A percentile compares a stretch with the other conserved stretches of the same genome.
phyloP scores from a whole-genome alignment of 2,113 vertebrate species.

The Poicephalus meyeri region DNA sequence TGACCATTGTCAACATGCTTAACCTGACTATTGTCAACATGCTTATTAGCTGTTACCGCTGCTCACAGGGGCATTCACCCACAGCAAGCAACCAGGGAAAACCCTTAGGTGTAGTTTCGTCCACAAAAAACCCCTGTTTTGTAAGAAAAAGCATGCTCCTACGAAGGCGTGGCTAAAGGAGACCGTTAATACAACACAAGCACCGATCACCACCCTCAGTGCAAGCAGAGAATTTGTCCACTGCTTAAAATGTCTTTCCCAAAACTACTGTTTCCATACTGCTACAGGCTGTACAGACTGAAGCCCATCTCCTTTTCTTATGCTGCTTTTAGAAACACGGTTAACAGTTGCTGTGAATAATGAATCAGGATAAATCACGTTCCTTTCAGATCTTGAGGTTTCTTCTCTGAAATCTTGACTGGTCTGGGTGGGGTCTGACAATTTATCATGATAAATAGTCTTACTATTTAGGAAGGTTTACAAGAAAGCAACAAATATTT shows the following conservation, averaged over 20 bases:
- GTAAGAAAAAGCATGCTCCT: background rate
- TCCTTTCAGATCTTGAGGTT: background rate
- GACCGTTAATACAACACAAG: background rate
- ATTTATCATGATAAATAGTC: background rate
- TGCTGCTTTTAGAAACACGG: background rate
- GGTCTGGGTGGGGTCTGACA: background rate
- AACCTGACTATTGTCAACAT: too few species aligned
- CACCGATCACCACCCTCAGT: background rate
- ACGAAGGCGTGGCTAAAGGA: background rate
- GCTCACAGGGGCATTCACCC: too few species aligned
- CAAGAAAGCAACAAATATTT: background rate
- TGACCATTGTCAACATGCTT: too few species aligned
- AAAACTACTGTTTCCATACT: background rate
- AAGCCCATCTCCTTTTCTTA: background rate
- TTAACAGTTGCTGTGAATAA: background rate
- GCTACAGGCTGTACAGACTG: background rate
- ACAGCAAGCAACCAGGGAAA: background rate
- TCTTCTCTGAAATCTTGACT: background rate
- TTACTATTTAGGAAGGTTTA: background rate
- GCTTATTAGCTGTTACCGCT: too few species aligned
- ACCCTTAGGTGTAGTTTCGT: fast-evolving
- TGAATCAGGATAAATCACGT: background rate
- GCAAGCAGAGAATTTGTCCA: background rate
- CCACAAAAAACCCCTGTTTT: background rate
- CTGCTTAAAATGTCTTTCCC: background rate